Evolutionary conservation across 2,888 invertebrate genomes (phyloP).

Genomic region (Epirrhoe alternata): DNA sequence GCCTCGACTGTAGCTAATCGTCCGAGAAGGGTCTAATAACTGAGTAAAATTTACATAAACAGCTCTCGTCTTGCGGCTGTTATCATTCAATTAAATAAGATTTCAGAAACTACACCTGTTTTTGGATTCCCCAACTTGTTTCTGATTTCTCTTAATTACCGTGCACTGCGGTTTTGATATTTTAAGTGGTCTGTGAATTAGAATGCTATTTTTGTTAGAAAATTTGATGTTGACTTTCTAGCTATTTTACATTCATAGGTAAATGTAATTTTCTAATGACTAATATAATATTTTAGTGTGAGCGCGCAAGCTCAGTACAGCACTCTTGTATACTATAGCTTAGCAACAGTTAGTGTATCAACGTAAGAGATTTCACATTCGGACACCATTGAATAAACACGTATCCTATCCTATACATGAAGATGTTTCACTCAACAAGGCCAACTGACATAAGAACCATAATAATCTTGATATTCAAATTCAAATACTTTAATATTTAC

Average conservation of each 20-base stretch:
- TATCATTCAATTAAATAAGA: slow-evolving; percentile 84
- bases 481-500: too few species aligned
- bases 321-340: too few species aligned
- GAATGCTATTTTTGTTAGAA: slow-evolving; percentile 11
- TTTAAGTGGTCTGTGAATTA: slow-evolving; percentile 18
- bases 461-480: too few species aligned
- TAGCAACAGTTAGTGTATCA: too few species aligned
- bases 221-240: slow-evolving; percentile 13
- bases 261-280: too few species aligned
- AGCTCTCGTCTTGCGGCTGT: slow-evolving; percentile 76
- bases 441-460: too few species aligned
- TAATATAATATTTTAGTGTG: too few species aligned
- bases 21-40: slow-evolving; percentile 71
- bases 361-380: too few species aligned
- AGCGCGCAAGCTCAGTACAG: too few species aligned
- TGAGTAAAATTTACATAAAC: slow-evolving; percentile 81
- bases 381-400: too few species aligned
- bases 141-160: slow-evolving; percentile 39
- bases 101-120: slow-evolving; percentile 73
- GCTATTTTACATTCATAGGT: neutral
- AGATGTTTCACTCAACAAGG: too few species aligned
- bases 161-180: slow-evolving; percentile 30
- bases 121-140: slow-evolving; percentile 44
- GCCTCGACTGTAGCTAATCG: slow-evolving; percentile 60
- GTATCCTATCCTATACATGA: too few species aligned